These are phyloP conservation scores for Strigamia crassipes DNA, from an alignment of 2,888 invertebrate species.

Conservation along the genomic window DNA sequence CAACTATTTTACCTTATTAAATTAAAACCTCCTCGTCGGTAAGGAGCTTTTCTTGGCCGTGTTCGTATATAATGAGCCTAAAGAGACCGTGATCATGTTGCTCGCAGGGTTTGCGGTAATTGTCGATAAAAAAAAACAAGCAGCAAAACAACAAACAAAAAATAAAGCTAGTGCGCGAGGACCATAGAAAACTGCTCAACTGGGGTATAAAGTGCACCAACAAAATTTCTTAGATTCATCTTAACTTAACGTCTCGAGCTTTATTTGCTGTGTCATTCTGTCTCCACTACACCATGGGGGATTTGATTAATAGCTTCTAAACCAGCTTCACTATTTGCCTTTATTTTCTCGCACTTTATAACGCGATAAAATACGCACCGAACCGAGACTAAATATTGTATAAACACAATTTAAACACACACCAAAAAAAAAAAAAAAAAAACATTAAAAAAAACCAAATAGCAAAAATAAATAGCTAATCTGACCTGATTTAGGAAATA, in stretches of 20 bases:
- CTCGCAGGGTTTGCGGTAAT: neutral
- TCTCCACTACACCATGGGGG: constrained; percentile 13
- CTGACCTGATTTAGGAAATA: neutral
- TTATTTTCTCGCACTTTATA: constrained; percentile 24
- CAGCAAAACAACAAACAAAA: neutral
- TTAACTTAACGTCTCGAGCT: constrained; percentile 31
- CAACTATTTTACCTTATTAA: neutral
- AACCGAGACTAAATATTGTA: neutral
- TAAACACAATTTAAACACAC: neutral
- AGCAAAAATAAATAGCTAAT: neutral
- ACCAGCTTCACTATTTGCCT: constrained; percentile 34
- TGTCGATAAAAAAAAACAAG: neutral
- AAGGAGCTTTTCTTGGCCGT: neutral
- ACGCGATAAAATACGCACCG: neutral
- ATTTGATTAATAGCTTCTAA: constrained; percentile 29
- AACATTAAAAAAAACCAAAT: neutral
- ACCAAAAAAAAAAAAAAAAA: neutral
- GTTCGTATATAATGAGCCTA: neutral
- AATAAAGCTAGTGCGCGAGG: neutral
- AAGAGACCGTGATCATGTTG: neutral
- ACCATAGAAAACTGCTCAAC: neutral
- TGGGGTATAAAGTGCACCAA: neutral
- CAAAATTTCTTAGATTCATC: constrained; percentile 24
- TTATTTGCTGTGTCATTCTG: constrained; percentile 35
- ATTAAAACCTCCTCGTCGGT: neutral